Percentiles rank a stretch among this genome's conserved stretches.
These are phyloP conservation scores for Stramonita haemastoma DNA, from an alignment of 2,888 invertebrate genomes.

Conservation along the genomic window DNA sequence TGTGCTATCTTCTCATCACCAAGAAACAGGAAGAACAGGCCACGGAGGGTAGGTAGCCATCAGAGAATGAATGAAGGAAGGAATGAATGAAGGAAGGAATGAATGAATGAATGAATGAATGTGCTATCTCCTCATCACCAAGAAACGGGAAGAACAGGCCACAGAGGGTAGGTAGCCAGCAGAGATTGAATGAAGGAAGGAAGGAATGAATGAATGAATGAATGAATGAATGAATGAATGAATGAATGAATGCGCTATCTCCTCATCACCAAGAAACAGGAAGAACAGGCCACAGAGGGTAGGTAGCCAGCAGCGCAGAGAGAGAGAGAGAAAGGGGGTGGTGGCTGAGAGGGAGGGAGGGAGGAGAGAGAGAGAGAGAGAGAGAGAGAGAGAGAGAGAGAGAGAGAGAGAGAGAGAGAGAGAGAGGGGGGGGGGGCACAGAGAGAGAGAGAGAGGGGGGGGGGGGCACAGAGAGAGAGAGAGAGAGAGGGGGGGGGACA, in stretches of 20 bases:
- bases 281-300: conserved; percentile 93
- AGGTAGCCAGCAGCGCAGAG: conserved; percentile 52
- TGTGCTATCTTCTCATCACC: conserved; percentile 94
- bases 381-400: no score
- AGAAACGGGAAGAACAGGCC: conserved; percentile 95
- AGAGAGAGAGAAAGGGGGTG: no score
- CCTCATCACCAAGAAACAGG: conserved; percentile 95
- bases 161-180: conserved; percentile 83
- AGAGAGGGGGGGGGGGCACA: no score
- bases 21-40: conserved; percentile 96
- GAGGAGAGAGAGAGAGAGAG: no score
- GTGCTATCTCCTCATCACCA: conserved; percentile 94
- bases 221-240: conserved; percentile 16
- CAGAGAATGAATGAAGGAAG: background rate
- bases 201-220: conserved; percentile 7
- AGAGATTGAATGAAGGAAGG: background rate
- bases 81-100: conserved; percentile 7
- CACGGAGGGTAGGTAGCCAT: conserved; percentile 83
- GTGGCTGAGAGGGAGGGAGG: background rate
- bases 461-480: no score
- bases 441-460: no score
- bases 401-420: no score
- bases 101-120: conserved; percentile 20
- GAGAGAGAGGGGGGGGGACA: no score
- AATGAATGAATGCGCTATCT: conserved; percentile 84